Base-by-base conservation (phyloP, 1,140 invertebrate species). In the Micrasema longulum region DNA sequence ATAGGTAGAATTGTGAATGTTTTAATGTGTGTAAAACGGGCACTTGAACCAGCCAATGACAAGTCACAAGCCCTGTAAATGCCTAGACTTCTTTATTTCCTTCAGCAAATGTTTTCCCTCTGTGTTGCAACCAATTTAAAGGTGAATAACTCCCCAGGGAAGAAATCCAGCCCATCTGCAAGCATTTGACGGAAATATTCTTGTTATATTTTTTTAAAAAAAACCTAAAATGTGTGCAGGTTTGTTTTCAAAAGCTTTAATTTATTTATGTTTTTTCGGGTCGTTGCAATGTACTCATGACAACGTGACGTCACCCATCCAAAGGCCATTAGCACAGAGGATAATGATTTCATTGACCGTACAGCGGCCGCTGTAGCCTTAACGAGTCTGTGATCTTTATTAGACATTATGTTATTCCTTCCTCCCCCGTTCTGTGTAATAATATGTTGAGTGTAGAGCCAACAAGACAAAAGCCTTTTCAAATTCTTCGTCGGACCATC, bases 331-430 rank as follows among this genome's bases (percentile, higher is more conserved):
- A 69, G 69, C 38, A 7, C 26, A 7, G 26, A 11, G 3, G 36
- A 41, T 72, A 69, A 75, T 75, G 72, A 75, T 75, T 75, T 75
- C 62, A 75, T 72, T 69, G 69, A 48, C 53, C n/a, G 7, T 31
- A 31, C 26, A 2, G n/a, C n/a, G n/a, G n/a, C n/a, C 57, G 57
- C 43, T 26, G 55, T 18, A 45, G 48, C 65, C 23, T 67, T 72
- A 75, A 75, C 68, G 74, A 69, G 52, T 66, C 66, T 45, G 53
- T 57, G 70, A 69, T 72, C 74, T 75, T 75, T 75, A 75, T 75
- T 75, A 72, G 70, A 75, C 66, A 66, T 72, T 66, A 75, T 75
- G 57, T 43, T 50, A 20, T 68, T 68, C 36, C 55, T 16, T 22
- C 55, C 35, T 7, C 35, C 18, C 35, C 16, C 35, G 26, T 7